Conservation (phyloP, 2,888 invertebrate genomes). For the Ligdia adustata region DNA sequence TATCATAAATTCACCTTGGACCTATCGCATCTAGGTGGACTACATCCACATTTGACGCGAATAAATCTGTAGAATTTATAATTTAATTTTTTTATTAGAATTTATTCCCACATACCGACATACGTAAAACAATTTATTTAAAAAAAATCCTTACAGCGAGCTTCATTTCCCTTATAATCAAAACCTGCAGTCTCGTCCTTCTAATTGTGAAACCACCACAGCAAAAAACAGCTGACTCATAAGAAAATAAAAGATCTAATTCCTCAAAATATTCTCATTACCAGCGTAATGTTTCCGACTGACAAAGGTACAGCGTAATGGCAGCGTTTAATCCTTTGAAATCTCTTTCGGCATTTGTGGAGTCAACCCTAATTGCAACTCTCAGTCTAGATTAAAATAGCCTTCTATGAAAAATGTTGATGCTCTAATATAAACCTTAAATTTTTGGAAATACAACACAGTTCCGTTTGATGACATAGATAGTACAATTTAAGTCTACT, state of each 20-base stretch:
- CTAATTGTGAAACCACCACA: neutral
- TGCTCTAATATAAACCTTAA: constrained; percentile 17
- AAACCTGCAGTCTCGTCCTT: too few species aligned
- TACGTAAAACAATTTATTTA: too few species aligned
- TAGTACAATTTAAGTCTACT: too few species aligned
- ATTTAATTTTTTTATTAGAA: too few species aligned
- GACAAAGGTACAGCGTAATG: constrained; percentile 58
- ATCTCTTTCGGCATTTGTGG: constrained; percentile 63
- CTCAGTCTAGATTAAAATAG: constrained; percentile 68
- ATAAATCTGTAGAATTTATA: too few species aligned
- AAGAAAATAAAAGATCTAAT: constrained; percentile 27
- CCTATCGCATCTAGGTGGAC: too few species aligned
- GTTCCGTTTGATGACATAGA: too few species aligned
- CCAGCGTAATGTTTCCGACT: constrained; percentile 39
- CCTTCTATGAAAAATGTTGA: constrained; percentile 39
- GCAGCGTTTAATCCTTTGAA: constrained; percentile 72
- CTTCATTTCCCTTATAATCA: too few species aligned
- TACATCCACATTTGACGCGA: too few species aligned
- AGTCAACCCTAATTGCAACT: constrained; percentile 62
- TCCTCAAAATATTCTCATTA: constrained; percentile 32
- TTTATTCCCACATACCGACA: too few species aligned
- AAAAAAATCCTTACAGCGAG: too few species aligned
- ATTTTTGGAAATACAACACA: constrained; percentile 11
- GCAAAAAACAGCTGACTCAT: constrained; percentile 7
- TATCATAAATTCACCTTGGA: too few species aligned